A percentile compares a stretch with the other conserved stretches of the same genome.
These are phyloP conservation scores for Scolopax mira DNA, from an alignment of 2,113 vertebrate genomes.

Conservation along the genomic window DNA sequence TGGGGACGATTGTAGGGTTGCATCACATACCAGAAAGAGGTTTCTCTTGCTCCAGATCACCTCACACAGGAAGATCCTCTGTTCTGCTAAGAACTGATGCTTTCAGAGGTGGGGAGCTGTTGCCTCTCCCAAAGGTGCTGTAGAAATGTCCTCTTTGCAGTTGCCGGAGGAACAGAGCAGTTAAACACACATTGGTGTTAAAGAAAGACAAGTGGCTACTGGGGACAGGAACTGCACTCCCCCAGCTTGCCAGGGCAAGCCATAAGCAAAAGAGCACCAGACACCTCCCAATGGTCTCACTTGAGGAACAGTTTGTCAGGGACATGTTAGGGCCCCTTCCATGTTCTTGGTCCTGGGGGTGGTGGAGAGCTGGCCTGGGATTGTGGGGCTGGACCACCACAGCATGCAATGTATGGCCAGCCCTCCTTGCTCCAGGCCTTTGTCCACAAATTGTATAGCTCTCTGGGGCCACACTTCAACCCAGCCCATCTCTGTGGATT, in stretches of 20 bases:
- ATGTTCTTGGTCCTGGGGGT: accelerated
- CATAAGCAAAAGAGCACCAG: background rate
- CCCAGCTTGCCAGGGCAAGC: background rate
- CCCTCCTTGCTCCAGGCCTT: background rate
- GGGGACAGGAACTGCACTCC: background rate
- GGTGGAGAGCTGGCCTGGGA: accelerated
- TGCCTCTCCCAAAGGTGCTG: background rate
- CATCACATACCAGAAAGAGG: background rate
- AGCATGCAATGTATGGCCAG: background rate
- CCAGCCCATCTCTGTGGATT: accelerated
- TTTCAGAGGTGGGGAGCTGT: background rate
- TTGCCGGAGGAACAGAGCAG: background rate
- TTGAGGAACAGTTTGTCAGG: background rate
- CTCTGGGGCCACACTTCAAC: background rate
- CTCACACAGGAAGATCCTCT: background rate
- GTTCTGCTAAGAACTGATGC: background rate
- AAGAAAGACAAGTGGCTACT: background rate
- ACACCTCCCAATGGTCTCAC: background rate
- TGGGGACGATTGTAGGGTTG: background rate
- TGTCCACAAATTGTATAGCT: background rate
- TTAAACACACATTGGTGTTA: background rate
- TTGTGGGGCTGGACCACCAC: background rate
- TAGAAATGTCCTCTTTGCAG: background rate
- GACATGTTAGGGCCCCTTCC: background rate
- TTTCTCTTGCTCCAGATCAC: background rate